phyloP scores from a whole-genome alignment of 2,113 vertebrate species.

The Sarotherodon lohbergeri region DNA sequence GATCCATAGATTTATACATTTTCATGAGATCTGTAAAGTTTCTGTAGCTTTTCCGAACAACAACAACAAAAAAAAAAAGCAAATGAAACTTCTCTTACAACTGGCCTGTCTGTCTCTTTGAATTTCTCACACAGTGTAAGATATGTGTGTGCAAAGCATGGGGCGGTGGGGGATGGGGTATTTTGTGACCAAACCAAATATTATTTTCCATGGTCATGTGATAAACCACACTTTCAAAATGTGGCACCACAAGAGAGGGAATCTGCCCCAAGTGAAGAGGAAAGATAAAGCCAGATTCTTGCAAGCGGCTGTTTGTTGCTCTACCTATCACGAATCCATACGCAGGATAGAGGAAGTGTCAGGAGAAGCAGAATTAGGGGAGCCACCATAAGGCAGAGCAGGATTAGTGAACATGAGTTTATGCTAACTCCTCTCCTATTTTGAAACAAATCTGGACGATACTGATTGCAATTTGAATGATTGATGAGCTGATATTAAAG shows the following conservation, averaged over 20 bases:
- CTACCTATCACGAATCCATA: conserved; percentile 57
- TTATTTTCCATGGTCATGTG: conserved; percentile 54
- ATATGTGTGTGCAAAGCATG: neutral
- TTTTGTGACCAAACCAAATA: conserved; percentile 47
- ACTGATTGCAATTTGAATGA: conserved; percentile 43
- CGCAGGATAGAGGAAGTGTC: conserved; percentile 38
- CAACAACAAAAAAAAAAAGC: neutral
- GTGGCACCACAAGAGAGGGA: conserved; percentile 29
- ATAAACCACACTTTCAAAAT: conserved; percentile 36
- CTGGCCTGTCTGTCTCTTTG: neutral
- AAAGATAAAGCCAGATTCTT: conserved; percentile 40
- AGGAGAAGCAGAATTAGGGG: conserved; percentile 54
- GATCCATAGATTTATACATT: neutral
- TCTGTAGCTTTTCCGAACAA: neutral
- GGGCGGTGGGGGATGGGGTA: neutral
- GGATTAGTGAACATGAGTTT: conserved; percentile 37
- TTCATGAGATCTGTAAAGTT: neutral
- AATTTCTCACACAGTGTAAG: neutral
- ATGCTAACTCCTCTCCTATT: conserved; percentile 38
- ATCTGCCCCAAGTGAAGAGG: conserved; percentile 22
- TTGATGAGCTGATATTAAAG: conserved; percentile 55
- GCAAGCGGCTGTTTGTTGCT: conserved; percentile 37
- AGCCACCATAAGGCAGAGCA: conserved; percentile 20
- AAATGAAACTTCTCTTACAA: neutral
- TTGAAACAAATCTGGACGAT: conserved; percentile 42